phyloP scores from a whole-genome alignment of 2,113 vertebrate genomes.

The Sylvietta virens region DNA sequence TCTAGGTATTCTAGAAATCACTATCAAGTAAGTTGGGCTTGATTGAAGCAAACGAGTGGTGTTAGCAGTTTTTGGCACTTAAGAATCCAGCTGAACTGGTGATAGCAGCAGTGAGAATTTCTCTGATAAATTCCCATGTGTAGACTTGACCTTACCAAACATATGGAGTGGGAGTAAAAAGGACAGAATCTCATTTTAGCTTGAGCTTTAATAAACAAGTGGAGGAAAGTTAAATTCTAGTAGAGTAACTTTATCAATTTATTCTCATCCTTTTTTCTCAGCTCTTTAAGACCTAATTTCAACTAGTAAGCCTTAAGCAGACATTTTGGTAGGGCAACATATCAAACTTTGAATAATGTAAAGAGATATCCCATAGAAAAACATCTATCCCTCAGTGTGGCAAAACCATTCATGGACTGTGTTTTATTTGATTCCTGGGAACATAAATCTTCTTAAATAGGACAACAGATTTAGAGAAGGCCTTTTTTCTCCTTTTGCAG shows the following conservation, averaged over 20 bases:
- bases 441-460: not conserved
- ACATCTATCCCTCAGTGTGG: not conserved
- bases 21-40: not conserved
- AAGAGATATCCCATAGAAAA: not conserved
- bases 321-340: not conserved
- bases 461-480: not conserved
- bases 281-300: not conserved
- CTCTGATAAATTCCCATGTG: not conserved
- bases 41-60: not conserved
- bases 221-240: not conserved
- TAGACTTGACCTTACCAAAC: not conserved
- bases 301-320: not conserved
- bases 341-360: not conserved
- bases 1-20: not conserved
- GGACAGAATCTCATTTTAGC: not conserved
- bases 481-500: not conserved
- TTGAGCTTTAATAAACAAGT: not conserved
- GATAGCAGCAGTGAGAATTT: constrained; percentile 7
- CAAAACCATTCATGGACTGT: not conserved
- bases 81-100: not conserved
- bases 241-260: not conserved
- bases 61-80: not conserved
- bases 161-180: not conserved
- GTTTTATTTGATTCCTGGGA: not conserved
- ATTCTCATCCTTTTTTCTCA: not conserved